These are phyloP conservation scores for Limnephilus auricula DNA, from an alignment of 2,888 invertebrate genomes.

Conservation along the genomic window DNA sequence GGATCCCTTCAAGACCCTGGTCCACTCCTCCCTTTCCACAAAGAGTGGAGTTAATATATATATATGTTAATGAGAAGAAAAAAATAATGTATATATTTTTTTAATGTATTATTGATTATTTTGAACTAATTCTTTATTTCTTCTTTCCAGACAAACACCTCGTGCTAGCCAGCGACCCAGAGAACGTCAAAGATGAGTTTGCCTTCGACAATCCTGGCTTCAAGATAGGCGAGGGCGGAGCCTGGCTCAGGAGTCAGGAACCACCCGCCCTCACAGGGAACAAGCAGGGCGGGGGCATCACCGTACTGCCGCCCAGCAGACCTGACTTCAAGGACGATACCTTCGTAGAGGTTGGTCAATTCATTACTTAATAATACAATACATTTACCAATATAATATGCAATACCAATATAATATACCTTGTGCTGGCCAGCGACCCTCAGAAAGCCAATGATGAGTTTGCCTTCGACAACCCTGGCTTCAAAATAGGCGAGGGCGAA, in stretches of 20 bases:
- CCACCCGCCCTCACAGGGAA: constrained; percentile 72
- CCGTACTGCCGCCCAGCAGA: constrained; percentile 67
- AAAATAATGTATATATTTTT: too few relatives aligned
- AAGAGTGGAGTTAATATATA: too few relatives aligned
- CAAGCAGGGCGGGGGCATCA: constrained; percentile 73
- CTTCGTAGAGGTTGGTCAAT: constrained; percentile 45
- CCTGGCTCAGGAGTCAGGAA: constrained; percentile 67
- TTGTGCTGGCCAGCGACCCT: too few relatives aligned
- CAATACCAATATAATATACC: too few relatives aligned
- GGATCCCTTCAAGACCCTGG: too few relatives aligned
- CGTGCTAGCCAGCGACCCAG: constrained; percentile 85
- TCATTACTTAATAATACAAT: too few relatives aligned
- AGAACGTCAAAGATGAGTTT: constrained; percentile 86
- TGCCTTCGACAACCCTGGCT: too few relatives aligned
- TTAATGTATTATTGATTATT: neutral
- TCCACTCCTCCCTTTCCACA: too few relatives aligned
- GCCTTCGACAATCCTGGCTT: constrained; percentile 91
- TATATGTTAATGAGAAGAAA: too few relatives aligned
- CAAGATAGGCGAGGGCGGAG: constrained; percentile 72
- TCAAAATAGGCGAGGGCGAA: too few relatives aligned
- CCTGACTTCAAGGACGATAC: constrained; percentile 54
- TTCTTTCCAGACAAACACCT: constrained; percentile 82
- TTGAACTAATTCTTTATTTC: neutral
- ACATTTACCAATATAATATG: too few relatives aligned
- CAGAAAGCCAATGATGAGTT: too few relatives aligned